These are phyloP conservation scores for Amphiprion ocellaris DNA, from an alignment of 2,113 vertebrate genomes.

Conservation along the genomic window DNA sequence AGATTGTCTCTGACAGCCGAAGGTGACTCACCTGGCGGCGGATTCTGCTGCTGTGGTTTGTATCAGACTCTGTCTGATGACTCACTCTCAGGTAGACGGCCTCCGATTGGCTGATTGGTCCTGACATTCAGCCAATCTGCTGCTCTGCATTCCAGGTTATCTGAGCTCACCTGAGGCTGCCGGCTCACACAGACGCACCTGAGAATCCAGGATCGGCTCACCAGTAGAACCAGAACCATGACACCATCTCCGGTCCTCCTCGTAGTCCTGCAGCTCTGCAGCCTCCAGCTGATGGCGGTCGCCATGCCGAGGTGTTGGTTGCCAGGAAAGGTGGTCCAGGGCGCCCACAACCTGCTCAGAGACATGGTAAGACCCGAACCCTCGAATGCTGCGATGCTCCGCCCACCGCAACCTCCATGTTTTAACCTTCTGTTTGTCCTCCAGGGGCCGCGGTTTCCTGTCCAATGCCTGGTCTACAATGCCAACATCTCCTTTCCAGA, in stretches of 20 bases:
- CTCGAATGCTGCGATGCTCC: neutral
- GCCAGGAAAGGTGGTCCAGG: neutral
- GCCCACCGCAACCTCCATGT: too few relatives aligned
- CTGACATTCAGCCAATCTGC: slow-evolving; percentile 13
- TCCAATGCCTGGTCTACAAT: slow-evolving; percentile 13
- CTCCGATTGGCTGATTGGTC: slow-evolving; percentile 22
- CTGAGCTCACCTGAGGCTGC: slow-evolving; percentile 22
- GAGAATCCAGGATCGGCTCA: neutral
- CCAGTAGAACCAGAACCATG: slow-evolving; percentile 33
- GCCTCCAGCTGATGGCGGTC: slow-evolving; percentile 42
- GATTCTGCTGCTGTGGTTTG: neutral
- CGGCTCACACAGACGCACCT: neutral
- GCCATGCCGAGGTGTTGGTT: slow-evolving; percentile 48
- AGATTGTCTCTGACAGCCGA: neutral
- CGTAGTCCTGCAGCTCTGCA: slow-evolving; percentile 50
- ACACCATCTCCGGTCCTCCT: neutral
- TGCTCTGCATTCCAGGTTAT: slow-evolving; percentile 31
- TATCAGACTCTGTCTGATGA: slow-evolving; percentile 36
- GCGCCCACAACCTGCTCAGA: slow-evolving; percentile 8
- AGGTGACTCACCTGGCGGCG: slow-evolving; percentile 34
- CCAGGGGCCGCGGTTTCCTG: slow-evolving; percentile 38
- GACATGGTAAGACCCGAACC: slow-evolving; percentile 44
- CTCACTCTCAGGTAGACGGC: slow-evolving; percentile 14
- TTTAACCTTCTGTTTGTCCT: slow-evolving; percentile 6
- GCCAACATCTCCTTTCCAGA: slow-evolving; percentile 44